A percentile compares a stretch with the other conserved stretches of the same genome.
These are phyloP conservation scores for Eubasilissa splendida DNA, from an alignment of 2,888 invertebrate species.

Conservation along the genomic window DNA sequence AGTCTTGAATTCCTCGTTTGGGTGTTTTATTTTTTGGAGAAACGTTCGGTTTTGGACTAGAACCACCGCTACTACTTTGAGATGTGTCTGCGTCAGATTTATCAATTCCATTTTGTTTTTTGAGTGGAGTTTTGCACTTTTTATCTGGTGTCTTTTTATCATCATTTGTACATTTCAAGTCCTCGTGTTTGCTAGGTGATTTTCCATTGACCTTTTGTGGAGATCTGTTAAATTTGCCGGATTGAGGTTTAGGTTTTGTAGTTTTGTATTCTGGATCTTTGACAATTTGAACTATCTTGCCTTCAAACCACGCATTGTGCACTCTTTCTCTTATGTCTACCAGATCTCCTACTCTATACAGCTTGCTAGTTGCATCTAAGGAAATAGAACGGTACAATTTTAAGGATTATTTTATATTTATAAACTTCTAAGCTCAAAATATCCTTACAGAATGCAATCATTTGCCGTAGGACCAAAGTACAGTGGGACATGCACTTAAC, in stretches of 20 bases:
- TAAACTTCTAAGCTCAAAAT: too few relatives aligned
- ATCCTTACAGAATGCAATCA: too few relatives aligned
- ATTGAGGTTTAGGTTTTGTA: slow-evolving; percentile 17
- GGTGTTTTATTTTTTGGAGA: slow-evolving; percentile 48
- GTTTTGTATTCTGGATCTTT: slow-evolving; percentile 61
- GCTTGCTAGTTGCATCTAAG: slow-evolving; percentile 68
- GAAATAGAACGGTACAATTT: too few relatives aligned
- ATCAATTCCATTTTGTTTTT: slow-evolving; percentile 1
- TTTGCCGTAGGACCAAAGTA: too few relatives aligned
- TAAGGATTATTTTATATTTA: too few relatives aligned
- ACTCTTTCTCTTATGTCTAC: slow-evolving; percentile 77
- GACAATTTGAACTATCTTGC: slow-evolving; percentile 73
- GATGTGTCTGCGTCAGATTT: background rate
- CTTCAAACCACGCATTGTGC: slow-evolving; percentile 84
- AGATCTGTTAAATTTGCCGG: slow-evolving; percentile 23
- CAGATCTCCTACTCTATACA: slow-evolving; percentile 76
- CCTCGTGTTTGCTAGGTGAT: slow-evolving; percentile 59
- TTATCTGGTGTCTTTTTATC: slow-evolving; percentile 25
- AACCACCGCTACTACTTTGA: background rate
- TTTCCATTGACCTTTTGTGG: slow-evolving; percentile 58
- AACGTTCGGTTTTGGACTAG: slow-evolving; percentile 36
- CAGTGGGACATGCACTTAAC: too few relatives aligned
- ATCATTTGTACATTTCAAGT: slow-evolving; percentile 58
- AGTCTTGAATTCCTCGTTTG: slow-evolving; percentile 51
- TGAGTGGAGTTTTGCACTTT: slow-evolving; percentile 6